Evolutionary conservation across 2,797 vertebrate species (phyloP).

Genomic region (Muscicapa comitata): DNA sequence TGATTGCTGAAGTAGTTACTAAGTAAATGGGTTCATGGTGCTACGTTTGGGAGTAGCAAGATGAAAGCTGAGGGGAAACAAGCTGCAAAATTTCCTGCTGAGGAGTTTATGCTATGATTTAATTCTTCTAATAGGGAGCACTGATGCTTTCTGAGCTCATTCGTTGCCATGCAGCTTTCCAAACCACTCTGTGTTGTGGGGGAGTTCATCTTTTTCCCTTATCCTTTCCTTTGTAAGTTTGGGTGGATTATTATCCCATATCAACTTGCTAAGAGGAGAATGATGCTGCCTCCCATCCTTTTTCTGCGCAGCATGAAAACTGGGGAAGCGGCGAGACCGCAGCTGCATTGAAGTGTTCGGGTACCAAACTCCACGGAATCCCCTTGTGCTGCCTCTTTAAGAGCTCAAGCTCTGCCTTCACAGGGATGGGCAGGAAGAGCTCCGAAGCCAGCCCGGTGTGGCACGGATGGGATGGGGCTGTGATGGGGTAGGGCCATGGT

Average conservation of each 20-base stretch:
- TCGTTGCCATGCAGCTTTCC: neutral
- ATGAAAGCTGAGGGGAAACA: neutral
- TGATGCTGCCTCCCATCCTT: neutral
- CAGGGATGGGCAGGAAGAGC: neutral
- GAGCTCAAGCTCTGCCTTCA: neutral
- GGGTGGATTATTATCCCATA: neutral
- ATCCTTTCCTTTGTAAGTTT: neutral
- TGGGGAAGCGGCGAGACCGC: neutral
- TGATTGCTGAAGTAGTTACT: neutral
- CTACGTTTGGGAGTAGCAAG: neutral
- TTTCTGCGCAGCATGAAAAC: accelerated
- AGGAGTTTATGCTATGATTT: neutral
- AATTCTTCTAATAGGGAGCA: neutral
- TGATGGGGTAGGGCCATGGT: neutral
- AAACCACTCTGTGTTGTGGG: neutral
- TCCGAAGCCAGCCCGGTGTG: neutral
- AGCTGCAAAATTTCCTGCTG: neutral
- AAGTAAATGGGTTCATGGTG: accelerated
- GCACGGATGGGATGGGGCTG: neutral
- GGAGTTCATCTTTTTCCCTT: neutral
- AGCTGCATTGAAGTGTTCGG: accelerated
- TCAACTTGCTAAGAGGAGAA: neutral
- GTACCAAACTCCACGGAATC: neutral
- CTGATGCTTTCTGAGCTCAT: neutral
- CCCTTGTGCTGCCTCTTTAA: neutral